A percentile compares a stretch with the other conserved stretches of the same genome.
Evolutionary conservation across 2,113 vertebrate genomes (phyloP).

Genomic region (Dendrocopos noguchii): DNA sequence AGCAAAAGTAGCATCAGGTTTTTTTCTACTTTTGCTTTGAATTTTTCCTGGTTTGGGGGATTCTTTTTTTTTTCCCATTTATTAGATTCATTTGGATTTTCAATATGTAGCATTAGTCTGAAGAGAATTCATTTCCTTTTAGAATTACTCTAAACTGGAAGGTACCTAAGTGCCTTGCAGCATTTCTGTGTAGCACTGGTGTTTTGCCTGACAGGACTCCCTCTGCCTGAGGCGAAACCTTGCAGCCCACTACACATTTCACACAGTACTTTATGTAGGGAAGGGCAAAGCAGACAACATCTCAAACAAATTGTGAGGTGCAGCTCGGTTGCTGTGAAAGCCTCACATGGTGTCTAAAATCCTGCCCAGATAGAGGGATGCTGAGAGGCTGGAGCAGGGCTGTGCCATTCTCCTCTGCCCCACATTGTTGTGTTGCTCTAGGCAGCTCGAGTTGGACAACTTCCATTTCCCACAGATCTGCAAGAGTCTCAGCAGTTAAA

Average conservation of each 20-base stretch:
- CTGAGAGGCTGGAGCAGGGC: background rate
- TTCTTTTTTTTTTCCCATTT: constrained; percentile 18
- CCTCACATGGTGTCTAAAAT: background rate
- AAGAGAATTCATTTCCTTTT: constrained; percentile 8
- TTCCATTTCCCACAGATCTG: accelerated
- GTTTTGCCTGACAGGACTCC: constrained; percentile 2
- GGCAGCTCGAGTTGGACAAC: accelerated
- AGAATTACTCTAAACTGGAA: background rate
- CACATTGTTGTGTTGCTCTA: background rate
- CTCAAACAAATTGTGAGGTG: background rate
- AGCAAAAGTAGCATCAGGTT: background rate
- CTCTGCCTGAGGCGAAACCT: background rate
- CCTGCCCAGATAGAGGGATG: background rate
- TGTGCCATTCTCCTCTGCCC: background rate
- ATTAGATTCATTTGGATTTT: constrained; percentile 19
- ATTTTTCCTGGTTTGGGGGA: constrained; percentile 15
- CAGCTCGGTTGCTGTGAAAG: background rate
- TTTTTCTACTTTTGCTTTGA: background rate
- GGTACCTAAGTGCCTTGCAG: background rate
- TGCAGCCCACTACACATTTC: background rate
- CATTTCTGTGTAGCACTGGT: constrained; percentile 10
- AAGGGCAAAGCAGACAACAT: background rate
- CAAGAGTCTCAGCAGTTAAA: background rate
- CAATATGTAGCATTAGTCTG: background rate
- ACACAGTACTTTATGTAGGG: background rate